Conservation (phyloP, 2,888 invertebrate species). For the Phrixothrix hirtus region DNA sequence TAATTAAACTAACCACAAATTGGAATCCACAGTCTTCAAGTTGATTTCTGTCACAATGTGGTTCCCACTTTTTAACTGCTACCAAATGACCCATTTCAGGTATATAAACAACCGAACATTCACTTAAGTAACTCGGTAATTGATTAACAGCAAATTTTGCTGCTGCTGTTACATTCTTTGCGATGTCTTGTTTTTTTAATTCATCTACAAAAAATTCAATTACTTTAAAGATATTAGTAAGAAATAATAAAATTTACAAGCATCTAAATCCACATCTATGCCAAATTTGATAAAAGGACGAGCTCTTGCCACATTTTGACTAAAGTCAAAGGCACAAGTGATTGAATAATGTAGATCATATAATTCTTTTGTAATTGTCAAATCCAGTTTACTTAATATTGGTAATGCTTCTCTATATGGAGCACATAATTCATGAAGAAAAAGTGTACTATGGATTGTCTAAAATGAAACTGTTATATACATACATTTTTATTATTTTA, state of each 20-base stretch:
- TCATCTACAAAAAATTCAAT: conserved; percentile 60
- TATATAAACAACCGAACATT: conserved; percentile 70
- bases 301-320: conserved; percentile 62
- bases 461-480: conserved; percentile 48
- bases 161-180: conserved; percentile 72
- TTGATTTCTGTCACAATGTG: conserved; percentile 60
- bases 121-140: conserved; percentile 67
- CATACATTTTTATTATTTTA: background rate
- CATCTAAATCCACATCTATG: conserved; percentile 75
- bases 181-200: conserved; percentile 69
- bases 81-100: conserved; percentile 80
- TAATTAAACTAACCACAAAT: conserved; percentile 64
- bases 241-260: conserved; percentile 58
- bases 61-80: conserved; percentile 70
- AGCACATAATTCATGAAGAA: conserved; percentile 68
- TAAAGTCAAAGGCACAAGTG: conserved; percentile 73
- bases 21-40: conserved; percentile 68
- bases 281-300: conserved; percentile 76
- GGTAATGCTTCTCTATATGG: conserved; percentile 57
- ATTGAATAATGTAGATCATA: conserved; percentile 68
- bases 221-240: conserved; percentile 7
- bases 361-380: conserved; percentile 59
- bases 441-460: conserved; percentile 70
- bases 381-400: conserved; percentile 60
- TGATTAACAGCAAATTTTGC: conserved; percentile 71